phyloP scores from a whole-genome alignment of 2,113 vertebrate species.

The Erythrocercus mccallii region DNA sequence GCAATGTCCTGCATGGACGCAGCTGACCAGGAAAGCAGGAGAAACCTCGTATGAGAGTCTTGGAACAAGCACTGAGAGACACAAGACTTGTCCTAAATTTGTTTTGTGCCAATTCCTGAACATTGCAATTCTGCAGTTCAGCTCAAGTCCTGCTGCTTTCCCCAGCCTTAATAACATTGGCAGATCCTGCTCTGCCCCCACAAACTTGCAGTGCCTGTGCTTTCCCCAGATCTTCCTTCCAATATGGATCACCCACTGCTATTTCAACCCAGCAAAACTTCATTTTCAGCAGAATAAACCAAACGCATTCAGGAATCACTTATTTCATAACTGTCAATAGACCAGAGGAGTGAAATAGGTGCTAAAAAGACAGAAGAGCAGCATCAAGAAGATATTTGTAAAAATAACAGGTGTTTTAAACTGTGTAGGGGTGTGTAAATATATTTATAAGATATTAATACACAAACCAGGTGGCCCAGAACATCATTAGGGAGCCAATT shows the following conservation, averaged over 20 bases:
- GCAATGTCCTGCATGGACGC: neutral
- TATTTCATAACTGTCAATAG: neutral
- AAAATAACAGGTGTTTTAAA: neutral
- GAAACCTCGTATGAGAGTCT: neutral
- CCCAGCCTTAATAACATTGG: neutral
- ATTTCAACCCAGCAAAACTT: neutral
- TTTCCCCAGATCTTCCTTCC: neutral
- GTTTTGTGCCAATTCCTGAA: neutral
- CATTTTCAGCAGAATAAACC: neutral
- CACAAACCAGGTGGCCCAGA: neutral
- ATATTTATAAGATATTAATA: neutral
- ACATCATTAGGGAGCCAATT: neutral
- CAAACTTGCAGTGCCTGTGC: neutral
- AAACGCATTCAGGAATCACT: neutral
- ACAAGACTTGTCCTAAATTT: neutral
- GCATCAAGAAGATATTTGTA: neutral
- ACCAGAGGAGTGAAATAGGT: neutral
- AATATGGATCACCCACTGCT: neutral
- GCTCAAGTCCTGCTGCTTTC: neutral
- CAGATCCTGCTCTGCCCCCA: neutral
- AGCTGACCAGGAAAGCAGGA: neutral
- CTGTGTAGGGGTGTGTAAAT: neutral
- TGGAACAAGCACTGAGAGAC: neutral
- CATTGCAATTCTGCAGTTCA: neutral
- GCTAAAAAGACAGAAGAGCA: neutral